phyloP scores from a whole-genome alignment of 2,888 invertebrate species.

The Drosophila paracracens region DNA sequence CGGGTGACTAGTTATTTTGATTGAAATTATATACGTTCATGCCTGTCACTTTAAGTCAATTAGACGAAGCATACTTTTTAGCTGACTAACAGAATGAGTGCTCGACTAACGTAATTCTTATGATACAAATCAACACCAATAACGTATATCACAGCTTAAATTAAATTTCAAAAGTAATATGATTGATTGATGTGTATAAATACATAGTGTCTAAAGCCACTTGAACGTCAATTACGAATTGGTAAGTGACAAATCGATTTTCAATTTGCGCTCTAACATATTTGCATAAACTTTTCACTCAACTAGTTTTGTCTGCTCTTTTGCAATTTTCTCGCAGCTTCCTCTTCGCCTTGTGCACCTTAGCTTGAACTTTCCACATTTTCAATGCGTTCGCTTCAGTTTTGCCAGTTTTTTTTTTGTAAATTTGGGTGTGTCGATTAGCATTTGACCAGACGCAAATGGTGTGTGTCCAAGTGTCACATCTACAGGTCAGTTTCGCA shows the following conservation, averaged over 20 bases:
- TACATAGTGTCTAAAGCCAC: slow-evolving; percentile 17
- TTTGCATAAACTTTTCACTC: slow-evolving; percentile 55
- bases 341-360: not conserved
- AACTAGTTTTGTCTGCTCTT: slow-evolving; percentile 16
- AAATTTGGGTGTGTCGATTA: slow-evolving; percentile 38
- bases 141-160: not conserved
- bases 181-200: not conserved
- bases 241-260: slow-evolving; percentile 58
- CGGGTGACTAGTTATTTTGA: slow-evolving; percentile 67
- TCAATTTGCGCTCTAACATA: slow-evolving; percentile 44
- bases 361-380: slow-evolving; percentile 48
- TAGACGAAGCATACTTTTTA: slow-evolving; percentile 30
- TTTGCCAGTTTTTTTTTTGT: slow-evolving; percentile 21
- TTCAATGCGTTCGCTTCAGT: slow-evolving; percentile 27
- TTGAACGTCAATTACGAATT: slow-evolving; percentile 24
- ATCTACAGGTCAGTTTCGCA: not conserved
- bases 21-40: slow-evolving; percentile 61
- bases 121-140: not conserved
- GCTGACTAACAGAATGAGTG: slow-evolving; percentile 12
- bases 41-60: slow-evolving; percentile 44
- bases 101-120: not conserved
- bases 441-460: slow-evolving; percentile 29
- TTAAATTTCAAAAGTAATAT: not conserved
- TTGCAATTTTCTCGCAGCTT: not conserved
- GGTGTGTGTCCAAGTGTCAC: slow-evolving; percentile 16